These are phyloP conservation scores for Ophion ellenae DNA, from an alignment of 2,888 invertebrate genomes.

Conservation along the genomic window DNA sequence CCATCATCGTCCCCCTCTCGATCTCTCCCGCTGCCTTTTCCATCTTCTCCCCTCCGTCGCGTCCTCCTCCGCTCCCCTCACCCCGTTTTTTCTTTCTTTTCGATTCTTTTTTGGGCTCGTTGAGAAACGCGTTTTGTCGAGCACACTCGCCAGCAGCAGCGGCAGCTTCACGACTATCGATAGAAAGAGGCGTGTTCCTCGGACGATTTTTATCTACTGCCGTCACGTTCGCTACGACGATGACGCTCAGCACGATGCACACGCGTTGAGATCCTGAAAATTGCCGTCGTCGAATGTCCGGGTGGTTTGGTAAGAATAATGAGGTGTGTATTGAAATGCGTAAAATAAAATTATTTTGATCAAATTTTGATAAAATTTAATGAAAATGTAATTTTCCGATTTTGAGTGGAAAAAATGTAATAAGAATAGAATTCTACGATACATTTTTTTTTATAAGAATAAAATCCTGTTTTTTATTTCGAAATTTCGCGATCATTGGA, in stretches of 20 bases:
- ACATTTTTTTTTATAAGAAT: too few relatives aligned
- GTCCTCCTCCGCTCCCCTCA: background rate
- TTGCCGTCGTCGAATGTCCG: background rate
- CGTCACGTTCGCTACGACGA: background rate
- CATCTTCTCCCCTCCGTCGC: constrained; percentile 16
- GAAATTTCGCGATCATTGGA: background rate
- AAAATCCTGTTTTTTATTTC: background rate
- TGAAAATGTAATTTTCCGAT: too few relatives aligned
- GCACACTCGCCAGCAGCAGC: constrained; percentile 1
- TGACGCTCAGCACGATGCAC: background rate
- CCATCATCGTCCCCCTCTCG: constrained; percentile 34
- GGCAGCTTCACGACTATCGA: constrained; percentile 26
- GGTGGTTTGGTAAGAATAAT: background rate
- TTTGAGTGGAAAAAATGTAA: too few relatives aligned
- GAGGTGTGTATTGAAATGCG: too few relatives aligned
- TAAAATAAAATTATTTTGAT: too few relatives aligned
- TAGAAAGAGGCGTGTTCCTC: constrained; percentile 22
- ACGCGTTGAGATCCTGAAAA: background rate
- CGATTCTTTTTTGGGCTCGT: constrained; percentile 31
- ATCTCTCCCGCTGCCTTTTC: constrained; percentile 22
- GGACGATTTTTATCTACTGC: constrained; percentile 12
- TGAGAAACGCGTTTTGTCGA: constrained; percentile 42
- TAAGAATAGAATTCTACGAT: too few relatives aligned
- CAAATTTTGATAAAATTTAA: too few relatives aligned
- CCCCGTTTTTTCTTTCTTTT: constrained; percentile 19